A percentile compares a stretch with the other conserved stretches of the same genome.
phyloP scores from a whole-genome alignment of 2,113 vertebrate genomes.

The Mobula birostris region DNA sequence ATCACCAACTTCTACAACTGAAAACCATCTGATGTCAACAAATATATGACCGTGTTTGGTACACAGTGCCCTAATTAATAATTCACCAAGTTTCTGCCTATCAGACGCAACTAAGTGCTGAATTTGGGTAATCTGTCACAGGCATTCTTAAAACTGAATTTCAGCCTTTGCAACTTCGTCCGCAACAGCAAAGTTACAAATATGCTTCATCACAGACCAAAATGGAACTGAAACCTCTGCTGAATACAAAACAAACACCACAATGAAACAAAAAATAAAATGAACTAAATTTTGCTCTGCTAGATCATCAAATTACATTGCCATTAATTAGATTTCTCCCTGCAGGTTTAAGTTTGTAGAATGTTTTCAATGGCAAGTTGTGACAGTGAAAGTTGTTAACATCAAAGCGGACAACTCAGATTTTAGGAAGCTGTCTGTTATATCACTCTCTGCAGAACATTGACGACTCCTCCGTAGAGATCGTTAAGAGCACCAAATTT shows the following conservation, averaged over 20 bases:
- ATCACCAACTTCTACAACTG: neutral
- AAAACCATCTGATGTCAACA: too few relatives aligned
- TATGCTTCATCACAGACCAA: neutral
- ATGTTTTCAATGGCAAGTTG: too few relatives aligned
- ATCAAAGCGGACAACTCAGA: too few relatives aligned
- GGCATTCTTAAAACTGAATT: neutral
- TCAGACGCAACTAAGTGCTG: neutral
- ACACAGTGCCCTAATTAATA: slow-evolving; percentile 5
- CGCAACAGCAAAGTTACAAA: neutral
- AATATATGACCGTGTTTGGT: neutral
- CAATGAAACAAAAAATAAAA: neutral
- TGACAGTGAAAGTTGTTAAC: too few relatives aligned
- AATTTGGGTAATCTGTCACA: neutral
- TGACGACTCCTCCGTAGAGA: too few relatives aligned
- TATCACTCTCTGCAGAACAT: too few relatives aligned
- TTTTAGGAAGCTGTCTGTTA: too few relatives aligned
- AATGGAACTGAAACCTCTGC: neutral
- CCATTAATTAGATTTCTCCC: too few relatives aligned
- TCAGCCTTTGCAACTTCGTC: neutral
- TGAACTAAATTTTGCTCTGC: too few relatives aligned
- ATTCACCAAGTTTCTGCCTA: neutral
- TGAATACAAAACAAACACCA: neutral
- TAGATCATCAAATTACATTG: too few relatives aligned
- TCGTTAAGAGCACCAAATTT: too few relatives aligned
- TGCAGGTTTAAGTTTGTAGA: too few relatives aligned